Evolutionary conservation across 2,797 vertebrate genomes (phyloP).

Genomic region (Channallabes apus): DNA sequence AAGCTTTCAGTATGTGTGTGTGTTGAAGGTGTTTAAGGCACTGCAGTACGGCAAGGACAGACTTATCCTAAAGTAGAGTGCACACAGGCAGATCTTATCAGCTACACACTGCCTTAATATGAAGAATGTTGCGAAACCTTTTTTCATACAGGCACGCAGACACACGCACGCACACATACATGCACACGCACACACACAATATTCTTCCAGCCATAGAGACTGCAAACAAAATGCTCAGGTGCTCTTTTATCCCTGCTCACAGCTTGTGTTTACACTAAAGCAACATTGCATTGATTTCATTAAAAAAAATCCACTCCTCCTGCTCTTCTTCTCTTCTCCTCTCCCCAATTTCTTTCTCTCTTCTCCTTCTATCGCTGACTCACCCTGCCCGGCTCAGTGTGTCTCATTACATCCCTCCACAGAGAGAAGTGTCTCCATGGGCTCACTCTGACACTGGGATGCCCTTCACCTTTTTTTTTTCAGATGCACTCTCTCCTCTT

Average conservation of each 20-base stretch:
- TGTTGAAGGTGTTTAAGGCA: conserved; percentile 58
- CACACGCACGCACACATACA: too few relatives aligned
- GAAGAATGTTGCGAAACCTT: neutral
- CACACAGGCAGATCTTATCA: neutral
- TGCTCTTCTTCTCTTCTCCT: conserved; percentile 47
- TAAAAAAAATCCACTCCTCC: conserved; percentile 60
- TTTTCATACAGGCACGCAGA: neutral
- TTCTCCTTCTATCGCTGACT: conserved; percentile 36
- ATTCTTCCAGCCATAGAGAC: neutral
- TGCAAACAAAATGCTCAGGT: neutral
- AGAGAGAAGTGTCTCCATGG: conserved; percentile 22
- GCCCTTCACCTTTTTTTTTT: conserved; percentile 47
- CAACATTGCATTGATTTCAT: conserved; percentile 66
- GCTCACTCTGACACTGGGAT: neutral
- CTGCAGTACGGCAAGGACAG: conserved; percentile 71
- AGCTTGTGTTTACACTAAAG: conserved; percentile 65
- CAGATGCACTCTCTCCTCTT: conserved; percentile 28
- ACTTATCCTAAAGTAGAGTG: conserved; percentile 62
- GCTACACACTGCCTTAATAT: neutral
- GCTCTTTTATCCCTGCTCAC: conserved; percentile 51
- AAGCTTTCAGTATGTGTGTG: conserved; percentile 35
- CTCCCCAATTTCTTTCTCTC: conserved; percentile 6
- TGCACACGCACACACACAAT: neutral
- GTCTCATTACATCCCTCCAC: conserved; percentile 47
- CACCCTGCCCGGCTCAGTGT: conserved; percentile 31